Evolutionary conservation across 2,113 vertebrate genomes (phyloP), one percentile per base, ranked within the genome.

Genomic region (Gila orcuttii): DNA sequence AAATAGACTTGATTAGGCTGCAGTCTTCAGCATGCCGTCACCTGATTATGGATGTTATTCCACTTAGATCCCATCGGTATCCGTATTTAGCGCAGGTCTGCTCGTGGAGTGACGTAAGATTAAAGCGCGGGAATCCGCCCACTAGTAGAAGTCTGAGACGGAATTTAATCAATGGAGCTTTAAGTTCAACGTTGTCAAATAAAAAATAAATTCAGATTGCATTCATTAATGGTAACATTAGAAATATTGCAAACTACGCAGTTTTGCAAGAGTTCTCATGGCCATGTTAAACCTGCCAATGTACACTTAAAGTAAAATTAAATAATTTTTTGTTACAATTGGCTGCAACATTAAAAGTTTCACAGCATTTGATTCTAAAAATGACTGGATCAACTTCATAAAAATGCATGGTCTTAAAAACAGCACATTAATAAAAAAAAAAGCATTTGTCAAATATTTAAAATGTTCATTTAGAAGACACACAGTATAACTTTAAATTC

Each of bases 61-160:
- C 88, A 28, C 66, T 60, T 80, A 81, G 33, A 76, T 76, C 36
- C 85, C 68, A 62, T 89, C 85, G 59, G 55, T 85, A 73, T 50
- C 85, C 85, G 75, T 85, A 84, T 91, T 91, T 90, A 85, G 93
- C 92, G 86, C 86, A 90, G 89, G 78, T 60, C 85, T 87, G 87
- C 79, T 79, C 57, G 28, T 66, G 57, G 36, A 36, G 64, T 90
- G 90, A 90, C 91, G 90, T 89, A 23, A 82, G 2, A 19, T 23
- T 19, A 80, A 83, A 83, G 82, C 52, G 80, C 84, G 79, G 78
- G 83, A 85, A 91, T 39, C 71, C 88, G 60, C 86, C 87, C 84
- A 57, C 39, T 42, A 42, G 1, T 52, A 64, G 0, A n/a, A 39
- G 62, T 77, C 60, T 19, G 36, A 55, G 13, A 39, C 25, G 36